Percentiles rank a stretch among this genome's conserved stretches.
phyloP scores from a whole-genome alignment of 2,888 invertebrate species.

The Sisyra nigra region DNA sequence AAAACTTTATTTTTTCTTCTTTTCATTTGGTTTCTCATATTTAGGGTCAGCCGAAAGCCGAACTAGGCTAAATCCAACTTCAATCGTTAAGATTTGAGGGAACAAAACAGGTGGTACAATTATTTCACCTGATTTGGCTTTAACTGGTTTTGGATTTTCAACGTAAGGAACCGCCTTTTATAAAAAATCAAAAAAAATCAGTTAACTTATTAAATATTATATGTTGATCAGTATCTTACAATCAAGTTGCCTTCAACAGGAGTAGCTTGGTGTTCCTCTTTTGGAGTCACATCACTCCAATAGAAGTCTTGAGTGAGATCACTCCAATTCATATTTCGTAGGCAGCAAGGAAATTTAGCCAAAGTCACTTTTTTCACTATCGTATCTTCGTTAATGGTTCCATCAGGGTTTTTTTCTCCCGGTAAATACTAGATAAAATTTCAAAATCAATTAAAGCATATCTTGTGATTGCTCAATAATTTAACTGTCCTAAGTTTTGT shows the following conservation, averaged over 20 bases:
- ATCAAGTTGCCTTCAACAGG: slow-evolving; percentile 22
- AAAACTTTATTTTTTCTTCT: neutral
- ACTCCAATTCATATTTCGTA: slow-evolving; percentile 35
- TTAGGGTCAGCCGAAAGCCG: neutral
- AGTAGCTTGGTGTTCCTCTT: slow-evolving; percentile 16
- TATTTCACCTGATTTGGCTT: slow-evolving; percentile 20
- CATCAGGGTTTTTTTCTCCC: slow-evolving; percentile 9
- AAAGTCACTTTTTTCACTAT: slow-evolving; percentile 24
- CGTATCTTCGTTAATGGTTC: neutral
- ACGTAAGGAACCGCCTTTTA: neutral
- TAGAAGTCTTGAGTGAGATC: slow-evolving; percentile 35
- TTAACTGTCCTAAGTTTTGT: no score
- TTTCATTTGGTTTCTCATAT: neutral
- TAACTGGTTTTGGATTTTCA: slow-evolving; percentile 15
- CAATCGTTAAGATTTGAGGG: slow-evolving; percentile 35
- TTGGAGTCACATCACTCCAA: slow-evolving; percentile 31
- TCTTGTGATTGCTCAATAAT: no score
- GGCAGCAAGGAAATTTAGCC: slow-evolving; percentile 31
- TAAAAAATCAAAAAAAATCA: slow-evolving; percentile 1
- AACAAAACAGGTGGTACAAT: slow-evolving; percentile 19
- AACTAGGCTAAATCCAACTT: slow-evolving; percentile 26
- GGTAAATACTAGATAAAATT: slow-evolving; percentile 5
- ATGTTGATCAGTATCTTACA: slow-evolving; percentile 14
- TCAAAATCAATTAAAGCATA: no score
- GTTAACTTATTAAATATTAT: neutral